phyloP scores from a whole-genome alignment of 1,140 invertebrate species.

The Lepidurus arcticus region DNA sequence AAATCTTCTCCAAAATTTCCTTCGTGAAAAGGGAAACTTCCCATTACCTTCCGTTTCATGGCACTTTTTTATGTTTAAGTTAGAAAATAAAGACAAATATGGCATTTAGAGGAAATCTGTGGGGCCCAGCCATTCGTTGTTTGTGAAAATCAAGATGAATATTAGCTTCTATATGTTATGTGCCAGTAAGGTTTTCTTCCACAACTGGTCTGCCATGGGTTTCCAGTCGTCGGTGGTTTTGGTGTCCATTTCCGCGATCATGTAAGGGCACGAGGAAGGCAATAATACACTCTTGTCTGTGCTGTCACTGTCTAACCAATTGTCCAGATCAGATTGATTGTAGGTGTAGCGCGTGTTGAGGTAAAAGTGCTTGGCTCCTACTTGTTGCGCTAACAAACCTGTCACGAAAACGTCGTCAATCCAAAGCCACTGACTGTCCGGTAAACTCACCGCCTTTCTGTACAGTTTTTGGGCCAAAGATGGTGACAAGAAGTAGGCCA shows the following conservation, averaged over 20 bases:
- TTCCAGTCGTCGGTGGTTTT: conserved; percentile 35
- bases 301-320: conserved; percentile 38
- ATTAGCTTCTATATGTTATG: background rate
- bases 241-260: conserved; percentile 39
- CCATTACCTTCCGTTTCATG: background rate
- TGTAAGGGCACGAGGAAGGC: conserved; percentile 36
- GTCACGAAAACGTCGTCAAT: conserved; percentile 52
- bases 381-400: conserved; percentile 44
- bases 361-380: conserved; percentile 41
- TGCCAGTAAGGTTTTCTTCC: background rate
- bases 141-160: background rate
- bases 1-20: background rate
- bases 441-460: conserved; percentile 37
- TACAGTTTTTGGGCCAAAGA: conserved; percentile 51
- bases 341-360: conserved; percentile 44
- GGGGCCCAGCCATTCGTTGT: background rate
- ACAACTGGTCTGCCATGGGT: conserved; percentile 37
- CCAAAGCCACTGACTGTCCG: conserved; percentile 47
- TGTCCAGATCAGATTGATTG: conserved; percentile 40
- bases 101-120: background rate
- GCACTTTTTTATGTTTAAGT: background rate
- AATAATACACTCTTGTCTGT: conserved; percentile 20
- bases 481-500: conserved; percentile 53
- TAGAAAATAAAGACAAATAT: background rate
- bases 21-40: background rate